These are phyloP conservation scores for Zeus faber DNA, from an alignment of 2,113 vertebrate species.

Conservation along the genomic window DNA sequence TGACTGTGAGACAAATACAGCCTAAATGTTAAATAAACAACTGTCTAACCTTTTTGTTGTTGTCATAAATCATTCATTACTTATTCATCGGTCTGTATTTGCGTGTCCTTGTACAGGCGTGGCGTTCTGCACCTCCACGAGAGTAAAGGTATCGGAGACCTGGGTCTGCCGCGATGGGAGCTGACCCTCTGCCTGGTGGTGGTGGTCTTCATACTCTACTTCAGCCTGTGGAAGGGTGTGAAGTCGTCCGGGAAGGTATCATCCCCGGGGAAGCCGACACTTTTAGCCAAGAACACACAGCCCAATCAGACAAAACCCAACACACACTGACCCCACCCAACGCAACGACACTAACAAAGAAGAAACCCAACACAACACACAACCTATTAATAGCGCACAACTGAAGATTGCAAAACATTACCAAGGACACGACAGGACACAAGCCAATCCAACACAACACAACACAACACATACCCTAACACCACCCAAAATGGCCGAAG, in stretches of 20 bases:
- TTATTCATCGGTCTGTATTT: not conserved
- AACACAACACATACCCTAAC: not conserved
- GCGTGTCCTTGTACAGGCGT: slow-evolving; percentile 69
- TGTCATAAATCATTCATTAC: no score
- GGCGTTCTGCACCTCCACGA: slow-evolving; percentile 89
- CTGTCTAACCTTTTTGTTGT: no score
- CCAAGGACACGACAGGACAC: no score
- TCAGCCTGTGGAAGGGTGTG: slow-evolving; percentile 98
- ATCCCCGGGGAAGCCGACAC: not conserved
- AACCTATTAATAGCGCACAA: no score
- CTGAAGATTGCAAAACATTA: no score
- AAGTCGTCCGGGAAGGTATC: slow-evolving; percentile 97
- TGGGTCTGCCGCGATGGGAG: slow-evolving; percentile 90
- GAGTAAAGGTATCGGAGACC: slow-evolving; percentile 87
- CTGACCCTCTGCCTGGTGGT: slow-evolving; percentile 85
- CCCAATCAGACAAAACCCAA: slow-evolving; percentile 1
- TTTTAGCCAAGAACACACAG: not conserved
- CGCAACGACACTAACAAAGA: not conserved
- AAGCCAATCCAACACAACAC: not conserved
- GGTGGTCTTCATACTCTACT: slow-evolving; percentile 91
- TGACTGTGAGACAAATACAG: no score
- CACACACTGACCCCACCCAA: not conserved
- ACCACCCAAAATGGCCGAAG: not conserved
- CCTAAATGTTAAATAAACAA: no score
- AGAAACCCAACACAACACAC: no score